Evolutionary conservation across 2,113 vertebrate species (phyloP).

Genomic region (Holacanthus passer): DNA sequence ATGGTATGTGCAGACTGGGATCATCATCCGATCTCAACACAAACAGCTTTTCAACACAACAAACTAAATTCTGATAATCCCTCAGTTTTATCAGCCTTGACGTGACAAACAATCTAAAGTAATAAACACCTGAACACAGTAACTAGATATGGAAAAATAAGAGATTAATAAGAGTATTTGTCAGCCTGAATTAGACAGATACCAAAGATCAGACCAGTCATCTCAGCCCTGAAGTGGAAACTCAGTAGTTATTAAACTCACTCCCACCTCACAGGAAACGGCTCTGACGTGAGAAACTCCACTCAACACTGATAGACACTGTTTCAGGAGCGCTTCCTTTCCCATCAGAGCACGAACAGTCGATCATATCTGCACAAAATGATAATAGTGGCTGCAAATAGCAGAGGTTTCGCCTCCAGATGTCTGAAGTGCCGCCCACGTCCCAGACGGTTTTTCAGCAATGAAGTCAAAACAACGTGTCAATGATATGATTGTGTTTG

Average conservation of each 20-base stretch:
- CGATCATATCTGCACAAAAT: background rate
- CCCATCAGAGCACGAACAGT: background rate
- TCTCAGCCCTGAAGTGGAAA: constrained; percentile 28
- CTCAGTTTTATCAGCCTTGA: too few relatives aligned
- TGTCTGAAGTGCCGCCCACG: background rate
- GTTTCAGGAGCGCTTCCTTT: background rate
- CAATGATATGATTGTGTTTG: too few relatives aligned
- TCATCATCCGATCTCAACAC: too few relatives aligned
- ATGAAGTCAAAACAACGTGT: background rate
- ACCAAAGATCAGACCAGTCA: background rate
- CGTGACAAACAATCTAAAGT: too few relatives aligned
- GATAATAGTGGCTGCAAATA: background rate
- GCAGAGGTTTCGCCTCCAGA: background rate
- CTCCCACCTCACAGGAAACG: constrained; percentile 25
- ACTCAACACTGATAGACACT: background rate
- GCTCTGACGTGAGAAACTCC: background rate
- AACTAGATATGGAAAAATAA: too few relatives aligned
- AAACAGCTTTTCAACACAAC: too few relatives aligned
- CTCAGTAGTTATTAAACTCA: background rate
- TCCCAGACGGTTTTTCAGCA: background rate
- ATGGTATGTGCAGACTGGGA: too few relatives aligned
- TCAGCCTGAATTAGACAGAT: background rate
- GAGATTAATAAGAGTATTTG: too few relatives aligned
- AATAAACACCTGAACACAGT: too few relatives aligned
- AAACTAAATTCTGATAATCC: too few relatives aligned